Conservation (phyloP, 2,113 vertebrate genomes). For the Fulmarus glacialis region DNA sequence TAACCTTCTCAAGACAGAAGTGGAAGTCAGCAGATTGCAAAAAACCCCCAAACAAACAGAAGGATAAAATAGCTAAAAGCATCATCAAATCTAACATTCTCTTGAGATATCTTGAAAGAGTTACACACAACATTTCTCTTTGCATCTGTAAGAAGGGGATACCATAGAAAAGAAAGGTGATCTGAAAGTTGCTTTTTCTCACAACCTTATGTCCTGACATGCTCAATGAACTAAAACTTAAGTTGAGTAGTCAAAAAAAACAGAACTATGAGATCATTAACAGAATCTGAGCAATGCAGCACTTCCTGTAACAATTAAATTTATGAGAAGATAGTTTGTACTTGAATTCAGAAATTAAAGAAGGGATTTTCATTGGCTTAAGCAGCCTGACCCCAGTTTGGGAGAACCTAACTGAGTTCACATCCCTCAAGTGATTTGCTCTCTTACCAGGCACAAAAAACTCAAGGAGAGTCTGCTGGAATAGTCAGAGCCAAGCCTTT, state of each 20-base stretch:
- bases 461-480: not conserved
- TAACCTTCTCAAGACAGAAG: not conserved
- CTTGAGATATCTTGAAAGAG: not conserved
- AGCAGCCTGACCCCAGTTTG: not conserved
- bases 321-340: not conserved
- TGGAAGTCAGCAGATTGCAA: not conserved
- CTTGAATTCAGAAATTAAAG: not conserved
- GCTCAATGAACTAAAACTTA: not conserved
- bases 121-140: not conserved
- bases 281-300: not conserved
- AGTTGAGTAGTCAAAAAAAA: not conserved
- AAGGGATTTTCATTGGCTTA: not conserved
- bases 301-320: not conserved
- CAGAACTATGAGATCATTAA: not conserved
- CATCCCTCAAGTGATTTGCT: not conserved
- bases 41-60: not conserved
- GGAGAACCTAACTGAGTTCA: not conserved
- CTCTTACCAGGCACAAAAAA: not conserved
- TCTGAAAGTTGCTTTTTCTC: not conserved
- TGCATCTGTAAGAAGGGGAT: not conserved
- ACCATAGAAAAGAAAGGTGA: not conserved
- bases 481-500: not conserved
- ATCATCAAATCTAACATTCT: not conserved
- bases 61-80: not conserved
- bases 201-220: not conserved